phyloP scores from a whole-genome alignment of 2,888 invertebrate genomes.

The Camptogramma bilineatum region DNA sequence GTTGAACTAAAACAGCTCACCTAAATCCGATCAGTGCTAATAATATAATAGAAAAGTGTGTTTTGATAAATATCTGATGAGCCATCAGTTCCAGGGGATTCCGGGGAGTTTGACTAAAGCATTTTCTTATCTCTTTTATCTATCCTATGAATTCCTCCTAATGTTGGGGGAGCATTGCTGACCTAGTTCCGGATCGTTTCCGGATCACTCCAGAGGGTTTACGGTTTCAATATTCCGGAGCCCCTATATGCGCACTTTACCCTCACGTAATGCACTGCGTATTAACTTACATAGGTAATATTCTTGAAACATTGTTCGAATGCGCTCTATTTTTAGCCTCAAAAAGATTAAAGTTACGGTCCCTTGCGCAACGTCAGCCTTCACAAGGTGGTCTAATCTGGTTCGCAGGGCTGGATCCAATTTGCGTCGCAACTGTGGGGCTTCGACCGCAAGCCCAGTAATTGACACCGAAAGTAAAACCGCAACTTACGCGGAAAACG shows the following conservation, averaged over 20 bases:
- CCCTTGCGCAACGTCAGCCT: conserved; percentile 70
- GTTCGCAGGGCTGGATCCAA: conserved; percentile 78
- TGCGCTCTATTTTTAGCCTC: conserved; percentile 63
- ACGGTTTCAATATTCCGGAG: conserved; percentile 78
- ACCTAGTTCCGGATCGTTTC: conserved; percentile 72
- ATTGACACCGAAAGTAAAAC: conserved; percentile 78
- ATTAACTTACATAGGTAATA: conserved; percentile 29
- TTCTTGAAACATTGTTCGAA: conserved; percentile 49
- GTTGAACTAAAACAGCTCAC: neutral
- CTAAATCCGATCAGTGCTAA: conserved; percentile 12
- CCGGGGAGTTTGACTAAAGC: conserved; percentile 42
- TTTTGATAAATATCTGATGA: conserved; percentile 45
- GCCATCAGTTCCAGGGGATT: conserved; percentile 37
- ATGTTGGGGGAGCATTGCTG: conserved; percentile 65
- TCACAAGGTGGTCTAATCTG: conserved; percentile 74
- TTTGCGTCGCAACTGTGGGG: conserved; percentile 74
- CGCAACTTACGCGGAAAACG: conserved; percentile 70
- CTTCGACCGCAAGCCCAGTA: conserved; percentile 78
- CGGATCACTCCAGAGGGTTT: conserved; percentile 75
- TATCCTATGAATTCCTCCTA: conserved; percentile 64
- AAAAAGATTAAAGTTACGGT: conserved; percentile 55
- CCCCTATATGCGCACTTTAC: conserved; percentile 56
- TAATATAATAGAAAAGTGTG: conserved; percentile 20
- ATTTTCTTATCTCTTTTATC: conserved; percentile 47
- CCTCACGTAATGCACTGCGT: conserved; percentile 54